Evolutionary conservation across 2,113 vertebrate species (phyloP), one percentile per base, ranked within the genome.

Genomic region (Himantopus leucocephalus): DNA sequence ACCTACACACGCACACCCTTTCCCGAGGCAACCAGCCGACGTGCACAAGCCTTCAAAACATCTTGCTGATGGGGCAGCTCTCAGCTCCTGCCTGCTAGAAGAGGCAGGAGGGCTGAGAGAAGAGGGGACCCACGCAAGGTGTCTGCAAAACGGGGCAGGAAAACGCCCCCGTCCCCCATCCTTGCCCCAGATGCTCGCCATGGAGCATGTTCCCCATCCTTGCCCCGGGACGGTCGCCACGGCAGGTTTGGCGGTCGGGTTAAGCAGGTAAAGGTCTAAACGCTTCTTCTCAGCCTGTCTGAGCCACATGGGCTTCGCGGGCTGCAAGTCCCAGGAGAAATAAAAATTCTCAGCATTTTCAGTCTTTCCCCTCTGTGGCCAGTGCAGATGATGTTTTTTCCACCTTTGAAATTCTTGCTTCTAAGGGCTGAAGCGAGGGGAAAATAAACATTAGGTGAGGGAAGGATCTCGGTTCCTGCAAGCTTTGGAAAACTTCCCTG

Each of bases 321-420:
- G 76, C 86, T 87, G 64, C 50, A 43, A 20, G 24, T 63, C 91
- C 56, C 75, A 29, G n/a, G 90, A 80, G 90, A 82, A 95, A 95
- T 90, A 88, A 92, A 79, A 92, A 92, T 88, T 90, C 96, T 93
- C 82, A 6, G 41, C 47, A 24, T 83, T 92, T 66, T 18, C 92
- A 79, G 74, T 8, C 78, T 73, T 53, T 79, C 60, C 84, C 39
- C 66, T 82, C 68, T 73, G 55, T 16, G 50, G 78, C 75, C 94
- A 55, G 71, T 35, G 59, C 70, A 79, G 73, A n/a, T 15, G 84
- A 43, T 70, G 50, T 64, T 37, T 79, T 82, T 70, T 73, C 37
- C 88, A 88, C 59, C 88, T 95, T 94, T 80, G 79, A 96, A 96
- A 95, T 67, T 77, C 82, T 58, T 18, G 1, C n/a, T 95, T 95